phyloP scores from a whole-genome alignment of 2,113 vertebrate species.

The Anser cygnoides region DNA sequence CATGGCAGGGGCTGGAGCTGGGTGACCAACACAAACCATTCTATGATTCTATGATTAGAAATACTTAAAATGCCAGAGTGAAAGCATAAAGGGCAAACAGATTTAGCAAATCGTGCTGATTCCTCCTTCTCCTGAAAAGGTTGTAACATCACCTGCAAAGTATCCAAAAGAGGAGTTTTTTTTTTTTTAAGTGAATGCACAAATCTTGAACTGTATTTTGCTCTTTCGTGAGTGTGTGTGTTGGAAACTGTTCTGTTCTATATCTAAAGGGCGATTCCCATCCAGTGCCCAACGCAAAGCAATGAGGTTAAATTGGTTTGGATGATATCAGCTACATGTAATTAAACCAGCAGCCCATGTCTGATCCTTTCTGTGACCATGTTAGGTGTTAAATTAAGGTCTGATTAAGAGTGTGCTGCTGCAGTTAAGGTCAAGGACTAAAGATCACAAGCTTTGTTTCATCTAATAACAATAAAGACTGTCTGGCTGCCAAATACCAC shows the following conservation, averaged over 20 bases:
- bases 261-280: background rate
- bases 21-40: background rate
- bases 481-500: constrained; percentile 72
- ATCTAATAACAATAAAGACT: constrained; percentile 75
- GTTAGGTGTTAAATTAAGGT: constrained; percentile 78
- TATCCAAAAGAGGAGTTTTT: background rate
- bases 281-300: background rate
- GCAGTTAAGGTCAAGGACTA: constrained; percentile 77
- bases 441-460: constrained; percentile 73
- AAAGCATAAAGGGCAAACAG: constrained; percentile 6
- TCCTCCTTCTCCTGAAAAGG: background rate
- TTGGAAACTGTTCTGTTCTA: background rate
- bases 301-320: constrained; percentile 68
- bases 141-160: background rate
- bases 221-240: background rate
- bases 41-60: background rate
- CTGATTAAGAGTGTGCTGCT: constrained; percentile 70
- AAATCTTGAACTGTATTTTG: background rate
- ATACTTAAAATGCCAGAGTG: constrained; percentile 1
- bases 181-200: background rate
- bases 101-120: background rate
- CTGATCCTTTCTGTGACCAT: constrained; percentile 68
- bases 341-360: constrained; percentile 71
- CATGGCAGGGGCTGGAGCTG: background rate
- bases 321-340: constrained; percentile 72